Evolutionary conservation across 2,797 vertebrate genomes (phyloP).

Genomic region (Sebastes miniatus): DNA sequence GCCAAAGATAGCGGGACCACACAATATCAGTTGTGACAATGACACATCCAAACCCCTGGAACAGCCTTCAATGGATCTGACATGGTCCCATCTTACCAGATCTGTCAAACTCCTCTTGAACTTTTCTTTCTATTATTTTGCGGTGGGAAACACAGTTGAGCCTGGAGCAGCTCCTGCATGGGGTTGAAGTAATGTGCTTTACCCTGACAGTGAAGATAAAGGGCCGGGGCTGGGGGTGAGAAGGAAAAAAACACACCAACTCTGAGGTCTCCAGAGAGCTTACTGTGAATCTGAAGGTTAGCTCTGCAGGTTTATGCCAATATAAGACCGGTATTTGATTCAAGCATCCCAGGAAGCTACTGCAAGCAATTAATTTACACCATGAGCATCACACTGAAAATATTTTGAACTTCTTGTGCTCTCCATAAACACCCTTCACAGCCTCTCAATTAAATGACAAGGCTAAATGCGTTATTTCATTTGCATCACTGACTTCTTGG

Average conservation of each 20-base stretch:
- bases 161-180: constrained; percentile 67
- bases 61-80: constrained; percentile 66
- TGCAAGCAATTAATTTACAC: constrained; percentile 60
- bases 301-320: constrained; percentile 53
- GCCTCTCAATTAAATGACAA: constrained; percentile 56
- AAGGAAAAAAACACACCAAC: constrained; percentile 36
- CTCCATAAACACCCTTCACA: constrained; percentile 47
- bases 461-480: constrained; percentile 54
- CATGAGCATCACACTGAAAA: constrained; percentile 43
- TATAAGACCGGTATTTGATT: constrained; percentile 46
- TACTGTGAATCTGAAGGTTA: constrained; percentile 66
- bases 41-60: constrained; percentile 60
- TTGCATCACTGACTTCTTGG: constrained; percentile 52
- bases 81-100: constrained; percentile 61
- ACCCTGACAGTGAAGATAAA: constrained; percentile 75
- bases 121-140: constrained; percentile 60
- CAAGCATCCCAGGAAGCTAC: constrained; percentile 52
- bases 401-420: constrained; percentile 56
- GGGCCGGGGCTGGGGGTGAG: constrained; percentile 47
- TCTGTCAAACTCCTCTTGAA: constrained; percentile 71
- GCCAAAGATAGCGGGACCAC: constrained; percentile 34
- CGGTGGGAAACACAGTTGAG: constrained; percentile 44
- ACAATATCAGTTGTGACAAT: constrained; percentile 70
- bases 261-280: constrained; percentile 47
- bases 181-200: constrained; percentile 72